Conservation (phyloP, 2,113 vertebrate species). For the Halcyon malimbica region DNA sequence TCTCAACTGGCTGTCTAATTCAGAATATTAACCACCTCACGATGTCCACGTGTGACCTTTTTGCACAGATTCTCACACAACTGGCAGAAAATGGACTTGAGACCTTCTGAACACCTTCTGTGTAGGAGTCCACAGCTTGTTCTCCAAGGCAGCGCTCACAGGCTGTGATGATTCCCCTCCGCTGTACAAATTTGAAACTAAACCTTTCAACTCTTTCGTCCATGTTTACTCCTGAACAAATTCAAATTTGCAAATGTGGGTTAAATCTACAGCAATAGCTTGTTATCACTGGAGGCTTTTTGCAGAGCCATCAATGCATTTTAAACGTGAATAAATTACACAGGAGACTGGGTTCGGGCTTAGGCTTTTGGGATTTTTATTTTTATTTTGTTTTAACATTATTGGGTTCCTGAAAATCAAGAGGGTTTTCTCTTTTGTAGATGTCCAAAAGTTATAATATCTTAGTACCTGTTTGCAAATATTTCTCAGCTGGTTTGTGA, state of each 20-base stretch:
- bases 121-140: neutral
- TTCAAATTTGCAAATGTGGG: neutral
- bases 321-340: neutral
- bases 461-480: neutral
- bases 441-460: neutral
- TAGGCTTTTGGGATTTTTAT: neutral
- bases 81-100: neutral
- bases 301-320: neutral
- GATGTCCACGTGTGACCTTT: neutral
- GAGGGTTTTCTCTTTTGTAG: neutral
- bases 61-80: neutral
- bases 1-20: constrained; percentile 20
- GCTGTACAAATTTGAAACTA: neutral
- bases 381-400: neutral
- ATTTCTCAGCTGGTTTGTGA: neutral
- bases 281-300: neutral
- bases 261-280: neutral
- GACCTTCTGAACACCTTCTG: neutral
- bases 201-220: neutral
- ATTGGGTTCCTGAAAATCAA: neutral
- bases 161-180: neutral
- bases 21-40: neutral
- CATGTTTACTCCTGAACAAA: neutral
- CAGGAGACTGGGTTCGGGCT: neutral
- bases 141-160: neutral